Evolutionary conservation across 2,888 invertebrate species (phyloP).

Genomic region (Cerceris rybyensis): DNA sequence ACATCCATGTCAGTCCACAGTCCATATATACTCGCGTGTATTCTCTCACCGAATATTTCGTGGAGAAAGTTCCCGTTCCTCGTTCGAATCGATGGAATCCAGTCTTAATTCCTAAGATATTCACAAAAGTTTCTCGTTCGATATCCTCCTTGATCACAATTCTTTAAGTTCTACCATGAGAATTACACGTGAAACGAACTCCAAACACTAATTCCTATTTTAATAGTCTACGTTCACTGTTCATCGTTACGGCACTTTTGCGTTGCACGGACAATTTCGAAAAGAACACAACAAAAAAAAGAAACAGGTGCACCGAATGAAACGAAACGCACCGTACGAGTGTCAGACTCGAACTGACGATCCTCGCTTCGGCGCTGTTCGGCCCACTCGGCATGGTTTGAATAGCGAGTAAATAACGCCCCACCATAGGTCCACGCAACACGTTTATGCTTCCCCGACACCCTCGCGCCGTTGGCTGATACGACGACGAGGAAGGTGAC

Average conservation of each 20-base stretch:
- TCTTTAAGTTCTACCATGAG: too few species aligned
- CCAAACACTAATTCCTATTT: too few species aligned
- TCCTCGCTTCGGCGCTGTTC: conserved; percentile 49
- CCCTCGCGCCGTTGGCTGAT: conserved; percentile 30
- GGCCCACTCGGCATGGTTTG: conserved; percentile 52
- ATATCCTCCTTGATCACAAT: too few species aligned
- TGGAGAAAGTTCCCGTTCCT: too few species aligned
- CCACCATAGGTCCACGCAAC: conserved; percentile 49
- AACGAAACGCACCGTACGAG: conserved; percentile 30
- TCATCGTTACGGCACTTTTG: too few species aligned
- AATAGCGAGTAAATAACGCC: conserved; percentile 69
- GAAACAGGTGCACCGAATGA: conserved; percentile 6
- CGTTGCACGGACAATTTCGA: neutral
- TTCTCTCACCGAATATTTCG: neutral
- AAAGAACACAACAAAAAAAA: neutral
- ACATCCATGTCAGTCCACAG: conserved; percentile 22
- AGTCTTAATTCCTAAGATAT: too few species aligned
- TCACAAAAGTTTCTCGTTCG: too few species aligned
- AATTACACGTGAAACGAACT: too few species aligned
- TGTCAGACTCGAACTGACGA: conserved; percentile 56
- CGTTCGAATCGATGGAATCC: too few species aligned
- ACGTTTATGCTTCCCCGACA: conserved; percentile 41
- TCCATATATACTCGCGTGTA: conserved; percentile 1
- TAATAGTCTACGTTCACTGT: too few species aligned
- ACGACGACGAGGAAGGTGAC: conserved; percentile 60